These are phyloP conservation scores for Drosophila trapezifrons DNA, from an alignment of 1,140 invertebrate species.

Conservation along the genomic window DNA sequence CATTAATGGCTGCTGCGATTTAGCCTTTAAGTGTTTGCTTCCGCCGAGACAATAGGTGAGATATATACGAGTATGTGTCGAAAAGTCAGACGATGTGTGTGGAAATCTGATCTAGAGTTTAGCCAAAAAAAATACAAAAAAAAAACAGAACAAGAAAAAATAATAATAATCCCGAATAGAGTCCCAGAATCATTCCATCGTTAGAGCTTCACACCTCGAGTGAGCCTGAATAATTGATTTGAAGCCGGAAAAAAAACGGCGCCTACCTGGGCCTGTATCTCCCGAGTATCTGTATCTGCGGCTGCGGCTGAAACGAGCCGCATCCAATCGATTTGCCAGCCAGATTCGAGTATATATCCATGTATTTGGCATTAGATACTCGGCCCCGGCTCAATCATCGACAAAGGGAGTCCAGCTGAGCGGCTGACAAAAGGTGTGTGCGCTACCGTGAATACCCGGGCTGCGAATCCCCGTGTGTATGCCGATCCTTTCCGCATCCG, in stretches of 20 bases:
- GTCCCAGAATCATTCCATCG: constrained; percentile 54
- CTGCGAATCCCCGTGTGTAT: constrained; percentile 13
- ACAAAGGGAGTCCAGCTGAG: constrained; percentile 58
- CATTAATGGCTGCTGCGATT: constrained; percentile 38
- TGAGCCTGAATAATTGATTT: constrained; percentile 71
- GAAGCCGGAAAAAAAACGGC: constrained; percentile 37
- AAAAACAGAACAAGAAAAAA: background rate
- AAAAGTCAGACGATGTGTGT: constrained; percentile 36
- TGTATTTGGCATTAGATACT: constrained; percentile 40
- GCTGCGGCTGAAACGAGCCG: constrained; percentile 68
- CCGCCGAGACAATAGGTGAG: constrained; percentile 31
- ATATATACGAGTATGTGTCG: constrained; percentile 28
- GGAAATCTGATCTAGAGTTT: constrained; percentile 35
- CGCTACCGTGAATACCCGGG: constrained; percentile 30
- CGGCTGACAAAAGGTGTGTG: constrained; percentile 27
- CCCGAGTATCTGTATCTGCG: constrained; percentile 48
- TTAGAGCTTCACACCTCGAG: constrained; percentile 72
- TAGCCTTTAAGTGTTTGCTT: constrained; percentile 55
- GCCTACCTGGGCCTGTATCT: constrained; percentile 45
- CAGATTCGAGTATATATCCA: constrained; percentile 7
- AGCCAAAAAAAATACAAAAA: background rate
- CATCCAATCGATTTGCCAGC: constrained; percentile 65
- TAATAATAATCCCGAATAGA: constrained; percentile 9
- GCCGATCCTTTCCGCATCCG: constrained; percentile 1
- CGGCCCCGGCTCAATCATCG: constrained; percentile 56